Evolutionary conservation across 2,113 vertebrate genomes (phyloP).

Genomic region (Sapayoa aenigma): DNA sequence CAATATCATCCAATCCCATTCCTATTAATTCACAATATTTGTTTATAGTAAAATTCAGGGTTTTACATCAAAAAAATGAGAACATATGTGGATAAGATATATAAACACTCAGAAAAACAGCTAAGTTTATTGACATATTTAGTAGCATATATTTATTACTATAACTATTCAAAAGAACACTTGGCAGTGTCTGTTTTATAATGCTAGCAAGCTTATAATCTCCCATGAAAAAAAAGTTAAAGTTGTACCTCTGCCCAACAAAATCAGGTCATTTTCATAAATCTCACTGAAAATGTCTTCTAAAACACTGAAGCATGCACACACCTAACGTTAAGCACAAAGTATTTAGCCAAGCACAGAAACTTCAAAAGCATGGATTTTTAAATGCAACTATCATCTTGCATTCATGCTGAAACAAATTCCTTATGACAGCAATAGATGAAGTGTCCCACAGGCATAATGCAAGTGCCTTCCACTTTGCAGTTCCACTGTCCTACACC

Average conservation of each 20-base stretch:
- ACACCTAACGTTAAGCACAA: not conserved
- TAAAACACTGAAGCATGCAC: not conserved
- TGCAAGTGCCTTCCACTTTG: not conserved
- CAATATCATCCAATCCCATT: not conserved
- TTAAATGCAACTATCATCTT: not conserved
- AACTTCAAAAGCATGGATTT: not conserved
- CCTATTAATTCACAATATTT: not conserved
- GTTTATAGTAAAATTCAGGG: accelerated
- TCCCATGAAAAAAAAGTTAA: not conserved
- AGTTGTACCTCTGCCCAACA: not conserved
- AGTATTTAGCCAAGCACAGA: not conserved
- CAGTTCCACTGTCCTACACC: not conserved
- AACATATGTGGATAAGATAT: not conserved
- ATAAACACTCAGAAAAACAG: not conserved
- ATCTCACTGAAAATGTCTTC: not conserved
- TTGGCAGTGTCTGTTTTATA: not conserved
- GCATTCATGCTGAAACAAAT: not conserved
- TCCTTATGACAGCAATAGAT: not conserved
- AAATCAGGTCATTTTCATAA: not conserved
- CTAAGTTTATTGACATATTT: not conserved
- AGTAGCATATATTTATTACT: not conserved
- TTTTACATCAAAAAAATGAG: not conserved
- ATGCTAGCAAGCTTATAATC: not conserved
- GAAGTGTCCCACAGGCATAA: not conserved
- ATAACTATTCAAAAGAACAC: not conserved